Evolutionary conservation across 1,140 invertebrate genomes (phyloP).

Genomic region (Drosophila rhopaloa): DNA sequence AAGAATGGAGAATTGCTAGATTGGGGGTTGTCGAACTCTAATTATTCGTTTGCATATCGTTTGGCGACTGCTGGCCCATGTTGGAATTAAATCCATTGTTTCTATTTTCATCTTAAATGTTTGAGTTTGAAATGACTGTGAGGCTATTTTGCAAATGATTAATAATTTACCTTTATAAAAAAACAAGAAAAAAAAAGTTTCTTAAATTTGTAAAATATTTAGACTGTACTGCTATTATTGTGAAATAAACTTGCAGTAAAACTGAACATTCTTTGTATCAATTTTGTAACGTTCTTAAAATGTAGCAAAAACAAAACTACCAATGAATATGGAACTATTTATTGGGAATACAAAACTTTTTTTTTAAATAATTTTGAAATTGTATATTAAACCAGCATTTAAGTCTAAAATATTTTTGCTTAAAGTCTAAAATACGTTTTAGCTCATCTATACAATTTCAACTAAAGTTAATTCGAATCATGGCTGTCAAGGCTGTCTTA

Average conservation of each 20-base stretch:
- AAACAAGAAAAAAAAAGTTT: not conserved
- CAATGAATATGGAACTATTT: too few relatives aligned
- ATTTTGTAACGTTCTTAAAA: too few relatives aligned
- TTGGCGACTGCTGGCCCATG: slow-evolving; percentile 25
- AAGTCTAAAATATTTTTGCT: not conserved
- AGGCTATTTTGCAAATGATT: not conserved
- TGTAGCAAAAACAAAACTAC: too few relatives aligned
- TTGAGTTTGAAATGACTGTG: not conserved
- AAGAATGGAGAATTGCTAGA: slow-evolving; percentile 9
- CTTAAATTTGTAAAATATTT: too few relatives aligned
- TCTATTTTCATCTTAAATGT: slow-evolving; percentile 2
- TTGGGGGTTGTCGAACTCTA: not conserved
- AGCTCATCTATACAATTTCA: too few relatives aligned
- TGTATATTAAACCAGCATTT: not conserved
- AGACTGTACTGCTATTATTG: too few relatives aligned
- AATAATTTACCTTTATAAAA: not conserved
- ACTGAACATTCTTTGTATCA: too few relatives aligned
- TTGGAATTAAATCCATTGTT: slow-evolving; percentile 21
- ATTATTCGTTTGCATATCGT: slow-evolving; percentile 3
- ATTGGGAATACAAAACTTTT: too few relatives aligned
- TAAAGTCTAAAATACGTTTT: too few relatives aligned
- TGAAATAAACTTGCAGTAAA: too few relatives aligned
- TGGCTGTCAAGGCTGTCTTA: too few relatives aligned
- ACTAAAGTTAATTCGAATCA: not conserved
- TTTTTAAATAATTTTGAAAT: too few relatives aligned